phyloP scores from a whole-genome alignment of 2,797 vertebrate species.

The Myripristis murdjan region DNA sequence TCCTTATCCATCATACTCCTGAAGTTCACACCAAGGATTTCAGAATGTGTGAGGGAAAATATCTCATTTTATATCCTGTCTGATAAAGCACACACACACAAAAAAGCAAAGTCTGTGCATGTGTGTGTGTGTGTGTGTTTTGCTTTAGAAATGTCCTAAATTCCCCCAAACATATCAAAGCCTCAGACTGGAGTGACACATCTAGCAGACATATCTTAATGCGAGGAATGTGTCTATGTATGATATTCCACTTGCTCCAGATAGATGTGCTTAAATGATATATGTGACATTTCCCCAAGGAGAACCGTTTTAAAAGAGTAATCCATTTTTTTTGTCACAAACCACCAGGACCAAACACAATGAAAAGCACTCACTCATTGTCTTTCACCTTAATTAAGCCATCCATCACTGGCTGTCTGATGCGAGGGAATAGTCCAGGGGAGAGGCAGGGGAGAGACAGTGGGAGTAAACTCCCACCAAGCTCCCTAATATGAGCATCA shows the following conservation, averaged over 20 bases:
- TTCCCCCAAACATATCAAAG: not conserved
- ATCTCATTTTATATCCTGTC: no score
- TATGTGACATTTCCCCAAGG: constrained; percentile 81
- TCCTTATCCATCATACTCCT: not conserved
- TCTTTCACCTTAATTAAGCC: constrained; percentile 87
- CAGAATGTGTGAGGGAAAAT: no score
- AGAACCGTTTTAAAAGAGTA: constrained; percentile 78
- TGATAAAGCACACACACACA: not conserved
- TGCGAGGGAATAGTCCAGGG: constrained; percentile 66
- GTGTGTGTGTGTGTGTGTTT: no score
- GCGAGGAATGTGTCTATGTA: constrained; percentile 27
- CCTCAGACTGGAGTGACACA: constrained; percentile 4
- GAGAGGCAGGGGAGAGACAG: constrained; percentile 57
- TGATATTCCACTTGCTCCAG: constrained; percentile 34
- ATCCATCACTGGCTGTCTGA: constrained; percentile 85
- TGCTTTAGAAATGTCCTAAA: constrained; percentile 5
- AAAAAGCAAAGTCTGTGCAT: no score
- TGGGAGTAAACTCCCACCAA: constrained; percentile 58
- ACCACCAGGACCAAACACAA: constrained; percentile 84
- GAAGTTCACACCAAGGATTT: constrained; percentile 21
- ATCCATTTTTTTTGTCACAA: constrained; percentile 77
- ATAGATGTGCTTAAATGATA: constrained; percentile 74
- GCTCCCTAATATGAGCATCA: constrained; percentile 57
- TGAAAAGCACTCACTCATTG: constrained; percentile 86
- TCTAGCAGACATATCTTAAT: constrained; percentile 32